Base-by-base conservation (phyloP, 2,113 vertebrate genomes). In the Glaucidium brasilianum region DNA sequence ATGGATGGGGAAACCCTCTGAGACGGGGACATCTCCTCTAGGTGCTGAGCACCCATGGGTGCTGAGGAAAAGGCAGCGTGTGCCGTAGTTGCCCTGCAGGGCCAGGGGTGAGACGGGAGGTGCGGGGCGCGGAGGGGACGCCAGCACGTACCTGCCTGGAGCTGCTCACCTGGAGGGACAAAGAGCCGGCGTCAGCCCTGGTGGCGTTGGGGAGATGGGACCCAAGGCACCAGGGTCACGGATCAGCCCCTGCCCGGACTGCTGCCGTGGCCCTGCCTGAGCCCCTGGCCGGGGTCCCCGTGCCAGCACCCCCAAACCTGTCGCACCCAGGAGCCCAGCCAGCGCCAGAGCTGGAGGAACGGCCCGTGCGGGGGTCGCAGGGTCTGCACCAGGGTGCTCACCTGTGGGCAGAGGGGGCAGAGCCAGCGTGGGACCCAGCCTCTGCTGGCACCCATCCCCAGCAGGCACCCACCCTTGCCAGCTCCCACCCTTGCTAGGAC, bases 261-360 rank as follows among this genome's bases (percentile, higher is more conserved):
- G 6, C 32, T 79, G 66, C 37, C 49, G 20, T 5, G 26, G 39
- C 22, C 30, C 25, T 27, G 43, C 29, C 56, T 1, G 1, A 62
- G 22, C 11, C 39, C n/a, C 41, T 43, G 20, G 23, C 29, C 2
- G 1, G 17, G 18, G 21, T 74, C 34, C 20, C 58, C 2, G 0
- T 64, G 47, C 30, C 80, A 72, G 25, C 69, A 63, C 34, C 72
- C 74, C 58, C 71, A 85, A 94, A 91, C 76, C 76, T 84, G 89
- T 35, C 79, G 1, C 23, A 96, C 84, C 95, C 86, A 94, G 76
- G 94, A 91, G 25, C n/a, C 11, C 64, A 97, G 83, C 95, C 96
- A 96, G 50, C 9, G 64, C 83, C 43, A 6, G 41, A 64, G 37
- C 56, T 91, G 91, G 13, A 95, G 89, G 37, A 95, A 25, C 1